Evolutionary conservation across 2,888 invertebrate genomes (phyloP), one percentile per base, ranked within the genome.

Genomic region (Taphrorychus bicolor): DNA sequence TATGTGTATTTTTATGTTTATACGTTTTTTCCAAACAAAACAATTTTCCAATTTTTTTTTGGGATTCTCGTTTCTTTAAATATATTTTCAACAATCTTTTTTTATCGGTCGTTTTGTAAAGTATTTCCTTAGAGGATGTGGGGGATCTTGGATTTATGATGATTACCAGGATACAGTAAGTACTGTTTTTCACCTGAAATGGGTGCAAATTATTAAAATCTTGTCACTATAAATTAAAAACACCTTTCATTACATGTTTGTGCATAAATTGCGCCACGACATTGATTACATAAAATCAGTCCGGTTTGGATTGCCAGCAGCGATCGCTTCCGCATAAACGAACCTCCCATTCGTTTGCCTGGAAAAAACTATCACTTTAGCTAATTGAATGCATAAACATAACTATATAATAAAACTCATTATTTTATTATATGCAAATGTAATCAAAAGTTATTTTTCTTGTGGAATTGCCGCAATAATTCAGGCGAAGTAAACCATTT

Each of bases 361-460:
- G 19, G 11, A 7, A 16, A 17, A 17, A 48, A 48, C 16, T 17
- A 48, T n/a, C 18, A 17, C 48, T 48, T 48, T 7, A 16, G 3
- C 48, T 48, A 17, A 19, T 18, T 18, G 3, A 48, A 48, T 7
- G 48, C 48, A 9, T 16, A 48, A 48, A 48, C 7, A 48, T 9
- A 9, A 14, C 48, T n/a, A n/a, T 18, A 9, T 14, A 11, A 59
- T 61, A 59, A 65, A 59, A 59, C 41, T 18, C 16, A 52, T 48
- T 42, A 48, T 65, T 65, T 65, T 65, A 65, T 65, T 65, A 65
- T 65, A 59, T 59, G 59, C 53, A 59, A 65, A 65, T 59, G 42
- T 24, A 45, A 59, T 42, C 58, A 48, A 52, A 52, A 53, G 32
- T 42, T 41, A 16, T 58, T 62, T 42, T 56, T 41, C 51, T 42